Conservation (phyloP, 2,888 invertebrate genomes). For the Philaethria dido region DNA sequence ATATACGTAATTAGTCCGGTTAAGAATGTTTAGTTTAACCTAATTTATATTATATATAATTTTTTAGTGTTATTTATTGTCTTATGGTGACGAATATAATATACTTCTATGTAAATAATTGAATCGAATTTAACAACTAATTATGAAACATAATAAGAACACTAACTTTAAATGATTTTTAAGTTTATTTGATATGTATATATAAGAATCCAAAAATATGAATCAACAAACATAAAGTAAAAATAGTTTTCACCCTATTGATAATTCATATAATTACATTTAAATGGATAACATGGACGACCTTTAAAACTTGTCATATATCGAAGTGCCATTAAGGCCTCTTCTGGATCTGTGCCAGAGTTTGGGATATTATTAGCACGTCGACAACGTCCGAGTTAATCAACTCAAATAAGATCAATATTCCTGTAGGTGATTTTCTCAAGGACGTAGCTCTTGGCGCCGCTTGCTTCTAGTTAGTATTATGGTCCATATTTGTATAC, state of each 20-base stretch:
- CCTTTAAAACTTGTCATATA: conserved; percentile 78
- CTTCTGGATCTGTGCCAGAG: conserved; percentile 79
- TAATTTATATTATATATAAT: too few relatives aligned
- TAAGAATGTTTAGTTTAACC: too few relatives aligned
- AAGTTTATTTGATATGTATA: not conserved
- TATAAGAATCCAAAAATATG: not conserved
- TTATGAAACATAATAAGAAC: not conserved
- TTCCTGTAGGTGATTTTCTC: conserved; percentile 75
- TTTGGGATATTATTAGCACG: conserved; percentile 79
- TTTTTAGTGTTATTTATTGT: too few relatives aligned
- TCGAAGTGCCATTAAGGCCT: conserved; percentile 81
- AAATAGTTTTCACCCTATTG: not conserved
- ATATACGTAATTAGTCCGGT: too few relatives aligned
- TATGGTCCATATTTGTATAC: not conserved
- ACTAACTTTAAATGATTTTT: not conserved
- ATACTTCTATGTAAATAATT: too few relatives aligned
- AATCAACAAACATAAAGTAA: not conserved
- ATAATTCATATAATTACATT: not conserved
- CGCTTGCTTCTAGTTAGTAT: conserved; percentile 38
- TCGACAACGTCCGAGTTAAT: conserved; percentile 80
- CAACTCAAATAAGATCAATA: conserved; percentile 84
- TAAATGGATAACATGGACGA: conserved; percentile 58
- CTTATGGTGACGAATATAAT: too few relatives aligned
- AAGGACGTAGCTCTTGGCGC: conserved; percentile 49
- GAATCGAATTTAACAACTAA: too few relatives aligned